Evolutionary conservation across 2,113 vertebrate species (phyloP).

Genomic region (Melanerpes aurifrons): DNA sequence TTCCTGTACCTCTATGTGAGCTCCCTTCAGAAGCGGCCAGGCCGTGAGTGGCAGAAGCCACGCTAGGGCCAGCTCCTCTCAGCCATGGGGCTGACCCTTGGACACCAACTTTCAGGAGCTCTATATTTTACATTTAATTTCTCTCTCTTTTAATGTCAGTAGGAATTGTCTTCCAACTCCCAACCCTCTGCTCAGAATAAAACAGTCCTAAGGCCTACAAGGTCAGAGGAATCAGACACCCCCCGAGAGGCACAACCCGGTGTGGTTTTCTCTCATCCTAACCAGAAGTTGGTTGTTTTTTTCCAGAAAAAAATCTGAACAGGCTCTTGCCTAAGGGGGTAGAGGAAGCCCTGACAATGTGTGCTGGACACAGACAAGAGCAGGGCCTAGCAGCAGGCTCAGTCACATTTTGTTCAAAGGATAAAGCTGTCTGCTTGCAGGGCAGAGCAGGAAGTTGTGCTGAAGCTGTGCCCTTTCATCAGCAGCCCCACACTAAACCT

Average conservation of each 20-base stretch:
- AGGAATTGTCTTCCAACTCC: no score
- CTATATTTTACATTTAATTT: neutral
- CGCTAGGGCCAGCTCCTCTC: neutral
- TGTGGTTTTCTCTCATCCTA: neutral
- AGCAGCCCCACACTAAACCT: neutral
- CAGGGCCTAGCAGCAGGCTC: neutral
- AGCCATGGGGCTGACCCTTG: neutral
- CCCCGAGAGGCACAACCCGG: neutral
- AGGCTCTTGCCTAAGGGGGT: neutral
- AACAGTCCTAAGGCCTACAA: neutral
- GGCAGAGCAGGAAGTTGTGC: neutral
- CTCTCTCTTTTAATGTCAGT: neutral
- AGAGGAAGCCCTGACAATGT: neutral
- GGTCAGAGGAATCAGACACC: neutral
- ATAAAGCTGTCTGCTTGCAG: neutral
- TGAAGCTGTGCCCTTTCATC: neutral
- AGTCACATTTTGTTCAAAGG: neutral
- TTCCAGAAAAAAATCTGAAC: neutral
- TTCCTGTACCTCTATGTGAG: accelerated
- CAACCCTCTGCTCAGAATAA: neutral
- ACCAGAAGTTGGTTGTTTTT: neutral
- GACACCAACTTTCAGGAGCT: neutral
- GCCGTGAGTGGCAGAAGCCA: neutral
- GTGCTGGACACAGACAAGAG: neutral
- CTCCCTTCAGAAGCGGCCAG: neutral